Evolutionary conservation across 2,113 vertebrate genomes (phyloP), one percentile per base, ranked within the genome.

Genomic region (Pampusana beccarii): DNA sequence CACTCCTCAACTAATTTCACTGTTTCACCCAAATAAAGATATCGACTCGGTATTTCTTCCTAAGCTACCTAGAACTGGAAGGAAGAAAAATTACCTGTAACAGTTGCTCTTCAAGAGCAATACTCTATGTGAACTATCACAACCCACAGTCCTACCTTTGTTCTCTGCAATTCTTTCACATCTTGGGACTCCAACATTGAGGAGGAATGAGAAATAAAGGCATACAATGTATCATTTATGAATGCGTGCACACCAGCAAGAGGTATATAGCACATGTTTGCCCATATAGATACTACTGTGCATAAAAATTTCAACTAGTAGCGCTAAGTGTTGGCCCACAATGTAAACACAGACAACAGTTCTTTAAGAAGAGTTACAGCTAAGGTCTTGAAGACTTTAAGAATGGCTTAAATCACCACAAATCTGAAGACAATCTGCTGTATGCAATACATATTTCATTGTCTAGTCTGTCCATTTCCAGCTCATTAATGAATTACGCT

Each of bases 381-480:
- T 48, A 33, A 40, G 6, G 28, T 48, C n/a, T 10, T 2, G 6
- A 2, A 36, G 33, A 44, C 51, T 71, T 71, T 25, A 58, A 46
- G 61, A 67, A 78, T 2, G 26, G 23, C 34, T 61, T 56, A 57
- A 72, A 80, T 33, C 61, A 74, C 3, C 21, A 16, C 40, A 87
- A 61, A 66, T 75, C 61, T 50, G 50, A 72, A 60, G 72, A 65
- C 19, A 65, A 57, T 8, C 54, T 83, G 25, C 38, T 89, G 20
- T 5, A 0, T 1, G 21, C 26, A 61, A 17, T 40, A 50, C 2
- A 1, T 50, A 5, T 54, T 48, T 57, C 60, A 61, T 78, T 21
- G 57, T 16, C 34, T 72, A 40, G 34, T 9, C 21, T 65, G 64
- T 69, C 44, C 50, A 38, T 20, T 60, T 38, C 26, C 46, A 74